Evolutionary conservation across 2,113 vertebrate species (phyloP).

Genomic region (Cottus gobio): DNA sequence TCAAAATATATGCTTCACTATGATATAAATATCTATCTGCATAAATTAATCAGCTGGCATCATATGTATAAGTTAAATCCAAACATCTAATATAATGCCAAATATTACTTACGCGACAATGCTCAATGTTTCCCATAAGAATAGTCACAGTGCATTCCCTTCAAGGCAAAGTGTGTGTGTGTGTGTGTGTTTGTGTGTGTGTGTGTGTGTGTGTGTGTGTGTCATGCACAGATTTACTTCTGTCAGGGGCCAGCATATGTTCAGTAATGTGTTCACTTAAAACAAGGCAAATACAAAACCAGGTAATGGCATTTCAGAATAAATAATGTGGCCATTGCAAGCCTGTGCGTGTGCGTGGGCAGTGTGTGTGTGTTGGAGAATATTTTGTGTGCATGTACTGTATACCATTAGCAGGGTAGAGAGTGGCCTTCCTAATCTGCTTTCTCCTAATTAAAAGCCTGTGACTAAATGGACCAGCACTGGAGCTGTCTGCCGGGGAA

Average conservation of each 20-base stretch:
- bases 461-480: slow-evolving; percentile 72
- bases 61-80: background rate
- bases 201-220: no score
- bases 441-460: slow-evolving; percentile 75
- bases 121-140: slow-evolving; percentile 17
- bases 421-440: slow-evolving; percentile 67
- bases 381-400: slow-evolving; percentile 18
- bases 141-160: background rate
- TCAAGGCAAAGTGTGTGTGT: no score
- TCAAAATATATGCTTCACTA: background rate
- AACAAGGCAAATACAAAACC: slow-evolving; percentile 16
- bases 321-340: slow-evolving; percentile 26
- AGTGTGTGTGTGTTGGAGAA: background rate
- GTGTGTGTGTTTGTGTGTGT: no score
- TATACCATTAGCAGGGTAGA: slow-evolving; percentile 50
- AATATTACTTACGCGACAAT: slow-evolving; percentile 21
- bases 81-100: background rate
- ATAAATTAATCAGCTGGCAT: background rate
- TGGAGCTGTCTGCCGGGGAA: slow-evolving; percentile 63
- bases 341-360: background rate
- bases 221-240: background rate
- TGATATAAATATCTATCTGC: background rate
- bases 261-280: slow-evolving; percentile 4
- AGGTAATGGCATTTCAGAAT: slow-evolving; percentile 30
- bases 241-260: slow-evolving; percentile 8